A percentile compares a stretch with the other conserved stretches of the same genome.
These are phyloP conservation scores for Epizoanthus scotinus DNA, from an alignment of 92 coral and sea anemone species.

Conservation along the genomic window DNA sequence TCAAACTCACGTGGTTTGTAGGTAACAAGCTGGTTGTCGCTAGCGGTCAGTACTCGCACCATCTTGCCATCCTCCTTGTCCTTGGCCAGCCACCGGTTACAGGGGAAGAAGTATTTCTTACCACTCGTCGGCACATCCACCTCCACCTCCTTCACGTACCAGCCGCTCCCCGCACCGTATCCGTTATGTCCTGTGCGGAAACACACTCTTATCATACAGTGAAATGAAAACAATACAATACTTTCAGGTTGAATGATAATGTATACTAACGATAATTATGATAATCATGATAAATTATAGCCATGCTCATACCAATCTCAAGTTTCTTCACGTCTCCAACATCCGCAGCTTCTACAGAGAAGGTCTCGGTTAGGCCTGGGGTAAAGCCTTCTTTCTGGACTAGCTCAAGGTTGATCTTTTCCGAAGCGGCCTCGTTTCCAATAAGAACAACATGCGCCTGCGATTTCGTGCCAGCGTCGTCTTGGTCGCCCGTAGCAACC, in stretches of 20 bases:
- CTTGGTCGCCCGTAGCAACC: constrained; percentile 89
- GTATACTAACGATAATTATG: neutral
- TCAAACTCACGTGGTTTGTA: constrained; percentile 92
- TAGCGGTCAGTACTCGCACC: constrained; percentile 76
- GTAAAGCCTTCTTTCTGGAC: constrained; percentile 76
- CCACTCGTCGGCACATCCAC: constrained; percentile 97
- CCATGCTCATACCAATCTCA: constrained; percentile 46
- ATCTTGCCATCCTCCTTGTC: constrained; percentile 92
- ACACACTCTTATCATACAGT: neutral
- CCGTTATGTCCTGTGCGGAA: constrained; percentile 60
- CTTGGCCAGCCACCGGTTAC: constrained; percentile 92
- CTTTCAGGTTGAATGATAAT: neutral
- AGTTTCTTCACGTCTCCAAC: constrained; percentile 79
- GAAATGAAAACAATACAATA: neutral
- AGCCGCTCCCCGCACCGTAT: constrained; percentile 80
- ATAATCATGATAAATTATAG: neutral
- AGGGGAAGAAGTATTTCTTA: constrained; percentile 87
- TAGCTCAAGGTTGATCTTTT: constrained; percentile 82
- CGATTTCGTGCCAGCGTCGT: constrained; percentile 92
- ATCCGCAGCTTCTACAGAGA: constrained; percentile 86
- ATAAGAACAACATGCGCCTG: constrained; percentile 88
- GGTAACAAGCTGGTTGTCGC: constrained; percentile 74
- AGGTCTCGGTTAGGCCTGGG: constrained; percentile 92
- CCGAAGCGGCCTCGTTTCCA: constrained; percentile 86
- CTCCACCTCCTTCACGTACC: constrained; percentile 92